These are phyloP conservation scores for Lytechinus variegatus DNA, from an alignment of 35 echinoderm and acorn worm genomes.

Conservation along the genomic window DNA sequence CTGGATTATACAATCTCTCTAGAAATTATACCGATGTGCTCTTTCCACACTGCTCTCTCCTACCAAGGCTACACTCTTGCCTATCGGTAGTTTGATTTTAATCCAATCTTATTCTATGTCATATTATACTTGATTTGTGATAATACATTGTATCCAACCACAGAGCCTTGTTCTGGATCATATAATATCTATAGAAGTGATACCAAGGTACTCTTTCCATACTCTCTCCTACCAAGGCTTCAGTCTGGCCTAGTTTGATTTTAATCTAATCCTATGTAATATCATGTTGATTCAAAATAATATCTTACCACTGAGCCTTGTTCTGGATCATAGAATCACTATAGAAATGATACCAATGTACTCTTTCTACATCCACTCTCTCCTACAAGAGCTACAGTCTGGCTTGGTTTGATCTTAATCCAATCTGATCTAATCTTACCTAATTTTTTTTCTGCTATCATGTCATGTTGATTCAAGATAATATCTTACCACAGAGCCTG, in stretches of 20 bases:
- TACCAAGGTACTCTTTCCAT: constrained; percentile 86
- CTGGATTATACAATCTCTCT: constrained; percentile 82
- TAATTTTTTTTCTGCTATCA: too few relatives aligned
- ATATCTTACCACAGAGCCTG: too few relatives aligned
- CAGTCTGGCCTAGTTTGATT: constrained; percentile 62
- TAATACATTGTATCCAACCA: too few relatives aligned
- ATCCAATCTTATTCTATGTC: constrained; percentile 62
- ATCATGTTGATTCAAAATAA: neutral
- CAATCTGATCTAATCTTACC: constrained; percentile 62
- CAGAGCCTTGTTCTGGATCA: constrained; percentile 60
- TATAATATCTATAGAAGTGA: constrained; percentile 87
- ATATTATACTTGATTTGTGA: too few relatives aligned
- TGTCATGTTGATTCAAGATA: too few relatives aligned
- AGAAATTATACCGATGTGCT: constrained; percentile 80
- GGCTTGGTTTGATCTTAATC: constrained; percentile 58
- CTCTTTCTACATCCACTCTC: constrained; percentile 91
- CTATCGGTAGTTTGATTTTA: constrained; percentile 62
- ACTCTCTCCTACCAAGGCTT: constrained; percentile 87
- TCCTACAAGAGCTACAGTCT: neutral
- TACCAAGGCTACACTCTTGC: neutral
- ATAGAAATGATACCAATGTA: constrained; percentile 80
- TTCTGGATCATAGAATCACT: constrained; percentile 79
- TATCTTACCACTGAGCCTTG: constrained; percentile 67
- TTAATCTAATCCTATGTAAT: neutral
- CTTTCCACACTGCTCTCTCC: constrained; percentile 90